These are phyloP conservation scores for Leucophenga montana DNA, from an alignment of 2,888 invertebrate species.

Conservation along the genomic window DNA sequence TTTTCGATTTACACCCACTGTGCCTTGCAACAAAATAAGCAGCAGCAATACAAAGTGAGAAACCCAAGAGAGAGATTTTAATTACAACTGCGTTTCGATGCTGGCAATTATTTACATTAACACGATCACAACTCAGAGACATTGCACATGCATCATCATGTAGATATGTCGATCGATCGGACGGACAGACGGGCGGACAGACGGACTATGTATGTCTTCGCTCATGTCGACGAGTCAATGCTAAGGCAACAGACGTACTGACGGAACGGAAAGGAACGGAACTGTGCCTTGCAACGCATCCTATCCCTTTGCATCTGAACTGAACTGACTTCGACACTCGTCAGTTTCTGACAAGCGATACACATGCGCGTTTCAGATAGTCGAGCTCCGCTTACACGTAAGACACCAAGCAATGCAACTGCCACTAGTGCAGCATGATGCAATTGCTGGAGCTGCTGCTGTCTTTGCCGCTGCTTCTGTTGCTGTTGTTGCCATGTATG, in stretches of 20 bases:
- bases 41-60: slow-evolving; percentile 52
- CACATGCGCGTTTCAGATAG: slow-evolving; percentile 10
- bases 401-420: slow-evolving; percentile 20
- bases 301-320: not conserved
- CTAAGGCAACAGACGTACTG: not conserved
- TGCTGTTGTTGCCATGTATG: slow-evolving; percentile 55
- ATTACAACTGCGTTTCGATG: slow-evolving; percentile 62
- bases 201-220: not conserved
- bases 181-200: slow-evolving; percentile 21
- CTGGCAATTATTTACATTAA: slow-evolving; percentile 72
- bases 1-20: no score
- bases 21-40: no score
- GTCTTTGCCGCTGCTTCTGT: slow-evolving; percentile 8
- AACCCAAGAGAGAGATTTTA: slow-evolving; percentile 62
- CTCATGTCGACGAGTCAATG: not conserved
- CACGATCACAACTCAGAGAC: slow-evolving; percentile 71
- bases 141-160: slow-evolving; percentile 70
- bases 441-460: slow-evolving; percentile 37
- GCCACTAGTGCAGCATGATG: slow-evolving; percentile 41
- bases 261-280: no score
- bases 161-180: slow-evolving; percentile 56
- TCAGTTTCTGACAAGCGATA: slow-evolving; percentile 14
- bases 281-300: not conserved
- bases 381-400: not conserved
- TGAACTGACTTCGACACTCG: not conserved